Conservation (phyloP, 2,113 vertebrate genomes). For the Coptodon rendalli region DNA sequence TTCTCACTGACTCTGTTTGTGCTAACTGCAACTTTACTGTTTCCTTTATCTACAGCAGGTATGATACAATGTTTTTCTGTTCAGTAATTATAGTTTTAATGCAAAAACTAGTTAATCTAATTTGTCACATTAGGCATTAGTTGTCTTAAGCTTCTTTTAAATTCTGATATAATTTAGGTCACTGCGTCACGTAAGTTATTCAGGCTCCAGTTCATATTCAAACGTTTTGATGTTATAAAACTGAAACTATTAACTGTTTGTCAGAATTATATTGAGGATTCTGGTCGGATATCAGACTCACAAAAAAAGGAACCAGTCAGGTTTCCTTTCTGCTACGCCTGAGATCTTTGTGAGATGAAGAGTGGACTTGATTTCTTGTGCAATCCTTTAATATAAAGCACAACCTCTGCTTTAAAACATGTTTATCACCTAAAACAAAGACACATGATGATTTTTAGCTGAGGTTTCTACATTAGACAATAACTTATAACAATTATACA, state of each 20-base stretch:
- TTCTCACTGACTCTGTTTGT: not conserved
- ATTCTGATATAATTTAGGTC: not conserved
- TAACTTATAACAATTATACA: not conserved
- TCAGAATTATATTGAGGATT: not conserved
- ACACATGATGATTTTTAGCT: not conserved
- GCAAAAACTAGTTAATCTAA: not conserved
- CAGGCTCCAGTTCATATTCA: not conserved
- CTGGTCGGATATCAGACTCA: not conserved
- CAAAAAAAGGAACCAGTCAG: not conserved
- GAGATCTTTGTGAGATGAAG: not conserved
- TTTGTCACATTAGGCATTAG: not conserved
- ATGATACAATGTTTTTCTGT: not conserved
- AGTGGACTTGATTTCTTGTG: not conserved
- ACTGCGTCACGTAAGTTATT: not conserved
- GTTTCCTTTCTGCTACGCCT: not conserved
- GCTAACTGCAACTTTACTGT: not conserved
- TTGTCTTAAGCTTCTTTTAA: not conserved
- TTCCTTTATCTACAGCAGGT: not conserved
- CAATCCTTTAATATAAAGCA: not conserved
- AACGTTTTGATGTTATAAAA: not conserved
- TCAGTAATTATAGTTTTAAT: not conserved
- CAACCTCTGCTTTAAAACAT: not conserved
- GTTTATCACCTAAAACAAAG: not conserved
- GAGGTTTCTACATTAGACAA: not conserved
- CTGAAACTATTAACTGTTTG: not conserved